These are phyloP conservation scores for Pherbina coryleti DNA, from an alignment of 2,888 invertebrate genomes.

Conservation along the genomic window DNA sequence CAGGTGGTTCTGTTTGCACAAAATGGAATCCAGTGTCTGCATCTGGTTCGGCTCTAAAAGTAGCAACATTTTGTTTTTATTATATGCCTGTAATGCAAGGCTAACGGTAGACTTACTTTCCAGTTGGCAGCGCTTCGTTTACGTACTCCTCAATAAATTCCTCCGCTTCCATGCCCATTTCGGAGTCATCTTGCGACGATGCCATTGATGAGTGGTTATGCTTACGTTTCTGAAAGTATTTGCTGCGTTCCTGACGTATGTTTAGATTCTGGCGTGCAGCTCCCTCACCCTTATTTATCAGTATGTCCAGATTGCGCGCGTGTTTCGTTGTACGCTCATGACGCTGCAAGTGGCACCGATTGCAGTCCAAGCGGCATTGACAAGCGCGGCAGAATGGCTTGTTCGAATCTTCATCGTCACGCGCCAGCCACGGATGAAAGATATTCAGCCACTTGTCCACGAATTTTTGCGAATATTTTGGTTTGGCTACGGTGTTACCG, in stretches of 20 bases:
- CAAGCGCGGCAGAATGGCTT: constrained; percentile 66
- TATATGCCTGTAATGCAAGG: neutral
- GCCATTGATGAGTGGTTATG: constrained; percentile 42
- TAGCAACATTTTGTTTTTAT: neutral
- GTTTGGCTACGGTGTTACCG: constrained; percentile 48
- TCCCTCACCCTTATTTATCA: constrained; percentile 61
- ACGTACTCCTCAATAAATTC: constrained; percentile 49
- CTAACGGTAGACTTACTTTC: constrained; percentile 19
- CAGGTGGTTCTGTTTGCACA: constrained; percentile 49
- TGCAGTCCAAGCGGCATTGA: constrained; percentile 63
- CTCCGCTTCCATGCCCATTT: constrained; percentile 47
- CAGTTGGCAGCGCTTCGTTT: constrained; percentile 6
- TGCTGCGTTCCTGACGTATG: constrained; percentile 63
- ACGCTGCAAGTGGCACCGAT: constrained; percentile 64
- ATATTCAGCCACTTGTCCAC: constrained; percentile 65
- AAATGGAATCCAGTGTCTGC: constrained; percentile 43
- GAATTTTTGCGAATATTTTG: constrained; percentile 63
- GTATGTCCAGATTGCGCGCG: constrained; percentile 59
- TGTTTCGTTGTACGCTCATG: constrained; percentile 65
- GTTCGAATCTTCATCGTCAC: constrained; percentile 58
- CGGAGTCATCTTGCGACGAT: constrained; percentile 49
- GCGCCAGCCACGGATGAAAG: constrained; percentile 63
- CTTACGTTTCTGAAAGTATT: constrained; percentile 60
- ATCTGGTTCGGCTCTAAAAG: constrained; percentile 30
- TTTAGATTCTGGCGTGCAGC: constrained; percentile 58